phyloP scores from a whole-genome alignment of 2,797 vertebrate genomes.

The Gymnothorax reevesii region DNA sequence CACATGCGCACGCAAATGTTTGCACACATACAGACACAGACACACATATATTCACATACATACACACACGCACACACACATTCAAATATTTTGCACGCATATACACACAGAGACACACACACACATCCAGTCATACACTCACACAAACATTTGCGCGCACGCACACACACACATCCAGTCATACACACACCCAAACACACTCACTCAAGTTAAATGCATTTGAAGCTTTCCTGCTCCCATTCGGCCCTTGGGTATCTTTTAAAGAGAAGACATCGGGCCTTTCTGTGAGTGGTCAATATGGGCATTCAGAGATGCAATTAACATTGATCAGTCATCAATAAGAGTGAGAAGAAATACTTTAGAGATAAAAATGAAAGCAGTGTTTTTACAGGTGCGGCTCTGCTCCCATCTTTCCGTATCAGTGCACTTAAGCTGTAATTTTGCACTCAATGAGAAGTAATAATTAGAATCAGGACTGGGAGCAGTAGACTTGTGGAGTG shows the following conservation, averaged over 20 bases:
- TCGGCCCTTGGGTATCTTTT: background rate
- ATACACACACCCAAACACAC: constrained; percentile 44
- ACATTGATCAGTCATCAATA: constrained; percentile 78
- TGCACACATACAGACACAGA: background rate
- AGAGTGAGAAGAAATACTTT: constrained; percentile 56
- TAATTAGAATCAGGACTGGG: background rate
- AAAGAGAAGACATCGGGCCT: background rate
- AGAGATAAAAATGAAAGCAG: background rate
- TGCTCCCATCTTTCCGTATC: background rate
- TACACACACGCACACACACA: background rate
- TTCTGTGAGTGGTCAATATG: constrained; percentile 69
- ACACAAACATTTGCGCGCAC: constrained; percentile 32
- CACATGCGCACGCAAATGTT: background rate
- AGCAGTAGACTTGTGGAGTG: background rate
- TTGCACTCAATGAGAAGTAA: background rate
- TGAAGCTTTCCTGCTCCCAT: background rate
- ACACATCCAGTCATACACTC: background rate
- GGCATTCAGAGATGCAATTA: constrained; percentile 79
- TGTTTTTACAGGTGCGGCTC: background rate
- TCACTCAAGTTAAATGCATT: background rate
- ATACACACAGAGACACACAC: background rate
- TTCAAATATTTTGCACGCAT: background rate
- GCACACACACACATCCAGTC: constrained; percentile 33
- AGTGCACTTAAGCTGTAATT: background rate
- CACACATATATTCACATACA: background rate